These are phyloP conservation scores for Whitmania pigra DNA, from an alignment of 1,140 invertebrate species.

Conservation along the genomic window DNA sequence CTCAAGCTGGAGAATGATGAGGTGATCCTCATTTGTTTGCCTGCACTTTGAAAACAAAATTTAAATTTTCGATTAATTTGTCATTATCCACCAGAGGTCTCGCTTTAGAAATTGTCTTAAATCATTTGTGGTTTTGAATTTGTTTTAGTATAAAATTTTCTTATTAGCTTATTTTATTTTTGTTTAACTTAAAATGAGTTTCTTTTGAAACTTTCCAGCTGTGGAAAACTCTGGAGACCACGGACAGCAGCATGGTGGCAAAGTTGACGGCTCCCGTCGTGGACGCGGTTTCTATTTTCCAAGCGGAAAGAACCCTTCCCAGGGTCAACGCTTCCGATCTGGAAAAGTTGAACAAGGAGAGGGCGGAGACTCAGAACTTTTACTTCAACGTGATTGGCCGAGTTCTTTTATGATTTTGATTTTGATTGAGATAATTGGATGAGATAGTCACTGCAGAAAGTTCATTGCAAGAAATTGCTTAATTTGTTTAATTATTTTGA, in stretches of 20 bases:
- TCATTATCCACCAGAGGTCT: no score
- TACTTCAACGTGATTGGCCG: conserved; percentile 58
- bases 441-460: no score
- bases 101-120: no score
- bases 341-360: conserved; percentile 55
- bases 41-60: no score
- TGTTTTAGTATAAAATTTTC: no score
- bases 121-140: no score
- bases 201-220: conserved; percentile 32
- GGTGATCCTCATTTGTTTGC: conserved; percentile 40
- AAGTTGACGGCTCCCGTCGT: conserved; percentile 68
- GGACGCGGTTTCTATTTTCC: conserved; percentile 56
- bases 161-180: no score
- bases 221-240: conserved; percentile 87
- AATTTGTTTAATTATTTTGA: no score
- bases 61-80: no score
- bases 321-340: conserved; percentile 45
- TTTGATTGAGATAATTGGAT: no score
- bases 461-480: no score
- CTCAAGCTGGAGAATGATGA: conserved; percentile 80
- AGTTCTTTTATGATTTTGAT: background rate
- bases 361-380: conserved; percentile 75
- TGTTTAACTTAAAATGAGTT: no score
- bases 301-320: conserved; percentile 44
- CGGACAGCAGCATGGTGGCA: conserved; percentile 70